Percentiles rank a stretch among this genome's conserved stretches.
Conservation (phyloP, 2,888 invertebrate species). For the Ectemnius cavifrons region DNA sequence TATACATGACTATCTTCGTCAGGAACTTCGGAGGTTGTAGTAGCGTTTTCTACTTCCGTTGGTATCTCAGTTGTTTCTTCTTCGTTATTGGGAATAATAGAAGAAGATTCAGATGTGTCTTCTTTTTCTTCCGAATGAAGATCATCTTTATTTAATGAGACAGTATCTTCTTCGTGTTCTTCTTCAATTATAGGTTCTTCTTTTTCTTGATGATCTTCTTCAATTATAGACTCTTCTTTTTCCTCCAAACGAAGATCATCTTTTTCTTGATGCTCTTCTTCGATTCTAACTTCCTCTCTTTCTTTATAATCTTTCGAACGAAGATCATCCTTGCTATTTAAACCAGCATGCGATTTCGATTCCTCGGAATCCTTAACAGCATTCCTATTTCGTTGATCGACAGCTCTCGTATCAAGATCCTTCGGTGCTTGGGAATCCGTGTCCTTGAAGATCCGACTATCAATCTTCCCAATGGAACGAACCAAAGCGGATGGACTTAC, state of each 20-base stretch:
- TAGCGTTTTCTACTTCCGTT: background rate
- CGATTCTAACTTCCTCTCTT: background rate
- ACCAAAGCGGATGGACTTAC: background rate
- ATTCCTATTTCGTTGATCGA: conserved; percentile 29
- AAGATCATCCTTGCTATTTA: background rate
- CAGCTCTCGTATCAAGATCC: conserved; percentile 53
- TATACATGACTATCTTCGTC: background rate
- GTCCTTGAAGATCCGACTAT: conserved; percentile 55
- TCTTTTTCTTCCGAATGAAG: conserved; percentile 25
- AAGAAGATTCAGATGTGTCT: conserved; percentile 1
- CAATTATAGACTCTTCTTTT: background rate
- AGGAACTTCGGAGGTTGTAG: background rate
- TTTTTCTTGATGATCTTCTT: background rate
- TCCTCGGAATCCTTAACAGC: conserved; percentile 36
- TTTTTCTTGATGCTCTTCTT: too few species aligned
- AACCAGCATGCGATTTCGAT: conserved; percentile 16
- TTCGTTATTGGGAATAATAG: background rate
- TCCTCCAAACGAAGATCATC: too few species aligned
- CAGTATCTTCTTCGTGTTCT: background rate
- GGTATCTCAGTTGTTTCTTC: background rate
- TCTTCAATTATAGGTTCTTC: background rate
- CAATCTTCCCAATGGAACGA: conserved; percentile 39
- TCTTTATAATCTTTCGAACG: background rate
- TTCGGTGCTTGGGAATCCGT: conserved; percentile 55
- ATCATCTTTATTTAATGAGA: background rate